Evolutionary conservation across 2,113 vertebrate genomes (phyloP), one percentile per base, ranked within the genome.

Genomic region (Xenus cinereus): DNA sequence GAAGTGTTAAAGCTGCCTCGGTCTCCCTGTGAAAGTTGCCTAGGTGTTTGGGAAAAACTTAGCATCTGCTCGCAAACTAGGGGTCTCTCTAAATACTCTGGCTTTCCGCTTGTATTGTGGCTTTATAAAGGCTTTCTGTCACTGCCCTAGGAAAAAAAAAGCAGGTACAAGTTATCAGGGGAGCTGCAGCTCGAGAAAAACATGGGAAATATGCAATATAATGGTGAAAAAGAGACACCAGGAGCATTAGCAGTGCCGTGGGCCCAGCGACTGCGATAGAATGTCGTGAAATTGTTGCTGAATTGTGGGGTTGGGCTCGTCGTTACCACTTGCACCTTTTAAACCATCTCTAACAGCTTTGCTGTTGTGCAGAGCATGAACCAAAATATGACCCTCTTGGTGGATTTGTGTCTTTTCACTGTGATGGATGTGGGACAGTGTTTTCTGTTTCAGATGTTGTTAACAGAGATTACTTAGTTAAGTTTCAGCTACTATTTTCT

Each of bases 91-190:
- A 1, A 62, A 11, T 26, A 1, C 12, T 18, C 21, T 1, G 35
- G 7, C 10, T 71, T 32, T 78, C 1, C 3, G 22, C 2, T 39
- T 21, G 0, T 60, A 2, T 68, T 77, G n/a, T 30, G 48, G 7
- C 20, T 37, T 39, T 48, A 18, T 41, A 59, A 87, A 82, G n/a
- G 32, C 6, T 41, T 24, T 21, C 12, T 32, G 43, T 37, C 7
- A 0, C 54, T 62, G 13, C 13, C 20, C 10, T 3, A 10, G 51
- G 46, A n/a, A 27, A 53, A 53, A 50, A 14, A 19, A 68, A 45
- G 11, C 28, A 35, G 71, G 41, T n/a, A 3, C 26, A 6, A 21
- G 46, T 46, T 60, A 51, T 72, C 23, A 11, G 53, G 33, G 62
- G 56, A 33, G 30, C 18, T 68, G 71, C 69, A 50, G 54, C 39